Percentiles rank a stretch among this genome's conserved stretches.
phyloP scores from a whole-genome alignment of 2,113 vertebrate genomes.

The Trachemys scripta region DNA sequence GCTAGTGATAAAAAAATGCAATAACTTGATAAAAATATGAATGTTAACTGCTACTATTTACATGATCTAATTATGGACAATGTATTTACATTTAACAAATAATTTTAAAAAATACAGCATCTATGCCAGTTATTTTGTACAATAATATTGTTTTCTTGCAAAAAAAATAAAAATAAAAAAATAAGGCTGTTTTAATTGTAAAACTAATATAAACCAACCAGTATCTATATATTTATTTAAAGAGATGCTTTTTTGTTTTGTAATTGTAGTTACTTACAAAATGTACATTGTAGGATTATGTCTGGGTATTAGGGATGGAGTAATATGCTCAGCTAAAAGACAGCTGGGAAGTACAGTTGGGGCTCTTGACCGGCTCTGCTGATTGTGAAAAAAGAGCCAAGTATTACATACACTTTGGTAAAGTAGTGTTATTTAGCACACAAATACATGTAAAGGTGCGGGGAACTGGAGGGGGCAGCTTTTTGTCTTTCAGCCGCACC shows the following conservation, averaged over 20 bases:
- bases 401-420: neutral
- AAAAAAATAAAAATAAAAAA: neutral
- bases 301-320: accelerated
- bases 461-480: neutral
- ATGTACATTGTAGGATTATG: neutral
- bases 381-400: neutral
- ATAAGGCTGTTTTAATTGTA: neutral
- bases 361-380: neutral
- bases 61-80: neutral
- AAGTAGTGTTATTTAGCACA: neutral
- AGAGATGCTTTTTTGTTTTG: neutral
- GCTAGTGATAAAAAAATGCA: neutral
- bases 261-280: neutral
- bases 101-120: accelerated
- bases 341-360: neutral
- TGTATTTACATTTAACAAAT: accelerated
- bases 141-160: accelerated
- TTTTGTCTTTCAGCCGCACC: neutral
- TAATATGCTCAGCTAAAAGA: neutral
- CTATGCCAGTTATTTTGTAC: neutral
- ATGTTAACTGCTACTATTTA: neutral
- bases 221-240: neutral
- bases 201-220: neutral
- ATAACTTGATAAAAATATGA: accelerated
- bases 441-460: neutral